Evolutionary conservation across 2,888 invertebrate species (phyloP), one percentile per base, ranked within the genome.

Genomic region (Netelia melanura): DNA sequence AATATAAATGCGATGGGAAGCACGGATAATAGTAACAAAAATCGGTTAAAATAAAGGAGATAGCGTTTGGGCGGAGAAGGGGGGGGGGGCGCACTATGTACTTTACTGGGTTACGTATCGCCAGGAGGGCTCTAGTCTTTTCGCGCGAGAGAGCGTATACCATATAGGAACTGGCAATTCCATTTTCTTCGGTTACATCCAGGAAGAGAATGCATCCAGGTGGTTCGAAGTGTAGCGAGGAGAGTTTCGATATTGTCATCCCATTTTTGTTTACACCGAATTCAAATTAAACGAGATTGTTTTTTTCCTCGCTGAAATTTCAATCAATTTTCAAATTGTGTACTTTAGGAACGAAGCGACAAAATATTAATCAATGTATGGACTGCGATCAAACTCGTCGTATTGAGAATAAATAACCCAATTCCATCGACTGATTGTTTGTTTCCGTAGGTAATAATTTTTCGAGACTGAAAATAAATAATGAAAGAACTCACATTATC

Each of bases 141-240:
- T 30, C 14, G 71, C 11, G 21, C n/a, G 58, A 21, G n/a, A 58
- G 1, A 58, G 58, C 17, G n/a, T 14, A 58, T 3, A n/a, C 11
- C 8, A 14, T 65, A 44, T 25, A 65, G 61, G 61, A 79, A 48
- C 70, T 58, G 65, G 58, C 75, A 67, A 67, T 77, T 52, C 80
- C 58, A 81, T 84, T 80, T 81, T 84, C 67, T 81, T 25, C 17
- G 43, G 54, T 64, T 75, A 75, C 64, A 64, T 21, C 30, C 76
- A 58, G 38, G 52, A 23, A 25, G 71, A 58, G 74, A 80, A 74
- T 74, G 67, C 72, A 74, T 30, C 48, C 30, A 17, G 2, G 62
- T 58, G 72, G 80, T 67, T 74, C 14, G 80, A 76, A 71, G 65
- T 61, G 76, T 71, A 44, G 65, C 67, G 44, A 71, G 38, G 52